Base-by-base conservation (phyloP, 2,797 vertebrate species). In the Pterois miles region DNA sequence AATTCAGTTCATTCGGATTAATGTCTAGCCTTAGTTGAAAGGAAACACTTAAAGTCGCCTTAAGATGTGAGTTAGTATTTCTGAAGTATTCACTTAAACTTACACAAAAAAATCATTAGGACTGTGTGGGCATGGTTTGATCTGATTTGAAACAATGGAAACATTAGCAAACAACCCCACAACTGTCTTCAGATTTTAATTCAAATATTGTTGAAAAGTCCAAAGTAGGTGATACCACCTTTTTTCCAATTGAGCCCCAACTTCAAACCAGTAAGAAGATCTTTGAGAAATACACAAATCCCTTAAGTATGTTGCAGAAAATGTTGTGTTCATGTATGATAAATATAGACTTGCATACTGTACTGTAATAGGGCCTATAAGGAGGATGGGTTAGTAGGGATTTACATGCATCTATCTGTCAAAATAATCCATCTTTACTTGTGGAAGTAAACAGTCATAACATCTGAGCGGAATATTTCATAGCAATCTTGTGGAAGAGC, bases 391-490 rank as follows among this genome's bases (percentile, higher is more conserved):
- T 53, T 2, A 2, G 10, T 34, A 18, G 16, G 29, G 3, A 25
- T 56, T 34, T 48, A 3, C 38, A 65, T 31, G 1, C 12, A 0
- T 73, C 36, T 8, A 57, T 48, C 36, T 56, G 27, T 69, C 23
- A 53, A 20, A 75, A 40, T 22, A 20, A 8, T 62, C 52, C 64
- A 36, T 46, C 62, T 78, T 36, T 50, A 64, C 18, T 54, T 20
- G 23, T 18, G 18, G 11, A 71, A 14, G 14, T 54, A 62, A 27
- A 10, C 66, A 29, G 27, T 38, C 48, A 38, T 56, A 63, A 33
- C 52, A 33, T 40, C 36, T 50, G 12, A 65, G 31, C 52, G 2
- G 65, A n/a, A 67, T 64, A 53, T 65, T 65, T 72, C 6, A 33
- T 48, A 27, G 20, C 66, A 13, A 54, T 57, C 43, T 57, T 12